Evolutionary conservation across 2,113 vertebrate genomes (phyloP).

Genomic region (Caloenas nicobarica): DNA sequence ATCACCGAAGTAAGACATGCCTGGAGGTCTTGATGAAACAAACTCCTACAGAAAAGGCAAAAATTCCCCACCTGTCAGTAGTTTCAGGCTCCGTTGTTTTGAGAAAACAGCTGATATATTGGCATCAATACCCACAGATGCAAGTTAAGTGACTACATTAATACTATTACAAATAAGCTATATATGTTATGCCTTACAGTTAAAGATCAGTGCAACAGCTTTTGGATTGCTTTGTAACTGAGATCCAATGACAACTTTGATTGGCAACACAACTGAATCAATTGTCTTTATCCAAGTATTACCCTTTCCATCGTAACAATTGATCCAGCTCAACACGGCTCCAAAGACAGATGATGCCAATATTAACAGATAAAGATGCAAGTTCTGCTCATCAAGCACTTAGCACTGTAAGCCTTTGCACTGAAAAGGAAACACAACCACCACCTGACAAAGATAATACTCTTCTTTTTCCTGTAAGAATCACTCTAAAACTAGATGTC

Average conservation of each 20-base stretch:
- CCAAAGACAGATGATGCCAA: neutral
- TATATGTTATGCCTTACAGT: neutral
- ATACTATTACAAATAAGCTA: neutral
- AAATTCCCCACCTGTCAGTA: neutral
- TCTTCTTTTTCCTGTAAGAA: neutral
- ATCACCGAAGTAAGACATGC: neutral
- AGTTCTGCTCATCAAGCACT: neutral
- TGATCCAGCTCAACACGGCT: neutral
- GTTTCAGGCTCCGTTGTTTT: neutral
- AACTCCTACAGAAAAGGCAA: neutral
- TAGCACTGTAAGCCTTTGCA: neutral
- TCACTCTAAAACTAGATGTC: neutral
- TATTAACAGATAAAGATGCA: neutral
- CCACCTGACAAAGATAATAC: neutral
- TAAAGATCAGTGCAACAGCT: neutral
- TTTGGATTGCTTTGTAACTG: neutral
- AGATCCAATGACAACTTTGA: neutral
- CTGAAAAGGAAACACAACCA: neutral
- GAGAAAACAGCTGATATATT: fast-evolving
- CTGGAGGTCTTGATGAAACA: neutral
- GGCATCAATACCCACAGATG: neutral
- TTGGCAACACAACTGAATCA: neutral
- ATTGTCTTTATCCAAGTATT: neutral
- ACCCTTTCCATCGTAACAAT: neutral
- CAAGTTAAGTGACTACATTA: neutral